Evolutionary conservation across 2,888 invertebrate species (phyloP).

Genomic region (Drosophila buzzatii): DNA sequence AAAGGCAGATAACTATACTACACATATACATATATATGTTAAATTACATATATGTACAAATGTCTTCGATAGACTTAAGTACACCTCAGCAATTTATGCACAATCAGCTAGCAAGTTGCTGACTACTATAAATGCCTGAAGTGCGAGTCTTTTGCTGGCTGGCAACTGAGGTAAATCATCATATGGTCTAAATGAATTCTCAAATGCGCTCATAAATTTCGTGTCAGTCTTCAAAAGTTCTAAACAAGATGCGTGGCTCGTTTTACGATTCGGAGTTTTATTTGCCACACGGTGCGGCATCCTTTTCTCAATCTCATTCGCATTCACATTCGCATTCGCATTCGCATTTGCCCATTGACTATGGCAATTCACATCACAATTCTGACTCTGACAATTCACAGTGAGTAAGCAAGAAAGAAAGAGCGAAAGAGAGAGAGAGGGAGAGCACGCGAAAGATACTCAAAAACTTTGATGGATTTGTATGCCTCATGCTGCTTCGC

Average conservation of each 20-base stretch:
- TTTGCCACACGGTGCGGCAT: slow-evolving; percentile 62
- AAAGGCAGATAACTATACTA: not conserved
- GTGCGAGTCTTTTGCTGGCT: not conserved
- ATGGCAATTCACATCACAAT: slow-evolving; percentile 35
- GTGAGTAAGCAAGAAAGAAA: not conserved
- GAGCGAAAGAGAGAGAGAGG: not conserved
- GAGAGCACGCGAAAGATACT: slow-evolving; percentile 32
- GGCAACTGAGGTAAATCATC: slow-evolving; percentile 42
- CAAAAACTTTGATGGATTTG: slow-evolving; percentile 67
- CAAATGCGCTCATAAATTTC: slow-evolving; percentile 58
- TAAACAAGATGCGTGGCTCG: slow-evolving; percentile 50
- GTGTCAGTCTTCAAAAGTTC: slow-evolving; percentile 47
- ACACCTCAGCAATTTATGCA: slow-evolving; percentile 32
- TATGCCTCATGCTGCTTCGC: slow-evolving; percentile 21
- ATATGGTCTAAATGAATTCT: slow-evolving; percentile 46
- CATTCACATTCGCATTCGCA: slow-evolving; percentile 13
- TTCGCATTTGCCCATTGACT: slow-evolving; percentile 23
- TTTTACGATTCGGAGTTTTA: slow-evolving; percentile 65
- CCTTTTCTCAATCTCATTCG: slow-evolving; percentile 20
- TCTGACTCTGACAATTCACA: slow-evolving; percentile 1
- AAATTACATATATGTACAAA: not conserved
- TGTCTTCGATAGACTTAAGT: not conserved
- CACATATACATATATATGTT: not conserved
- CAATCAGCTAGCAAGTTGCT: slow-evolving; percentile 33
- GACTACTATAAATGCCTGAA: slow-evolving; percentile 29